Conservation (phyloP, 2,797 vertebrate species). For the Oreochromis mossambicus region DNA sequence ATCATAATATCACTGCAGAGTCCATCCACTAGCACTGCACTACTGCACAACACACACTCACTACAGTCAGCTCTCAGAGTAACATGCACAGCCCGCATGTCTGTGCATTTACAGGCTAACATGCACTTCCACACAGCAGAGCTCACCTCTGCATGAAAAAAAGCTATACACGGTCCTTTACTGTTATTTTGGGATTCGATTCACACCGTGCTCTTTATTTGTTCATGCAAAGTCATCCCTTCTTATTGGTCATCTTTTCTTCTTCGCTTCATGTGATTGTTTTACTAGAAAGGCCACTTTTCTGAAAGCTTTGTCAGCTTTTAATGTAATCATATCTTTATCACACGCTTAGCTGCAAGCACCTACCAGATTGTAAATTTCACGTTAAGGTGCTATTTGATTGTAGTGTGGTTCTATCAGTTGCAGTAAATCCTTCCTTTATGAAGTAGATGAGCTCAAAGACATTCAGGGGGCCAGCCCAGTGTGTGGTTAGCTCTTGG, state of each 20-base stretch:
- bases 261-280: background rate
- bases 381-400: background rate
- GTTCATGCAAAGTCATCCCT: background rate
- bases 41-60: constrained; percentile 26
- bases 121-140: background rate
- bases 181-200: background rate
- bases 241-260: too few species aligned
- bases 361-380: background rate
- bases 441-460: background rate
- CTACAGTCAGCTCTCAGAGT: constrained; percentile 13
- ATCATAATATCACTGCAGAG: constrained; percentile 88
- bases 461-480: background rate
- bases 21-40: constrained; percentile 57
- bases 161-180: background rate
- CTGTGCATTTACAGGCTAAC: background rate
- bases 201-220: background rate
- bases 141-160: background rate
- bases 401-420: background rate
- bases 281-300: background rate
- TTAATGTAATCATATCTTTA: background rate
- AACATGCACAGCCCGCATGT: constrained; percentile 9
- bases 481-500: background rate
- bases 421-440: background rate
- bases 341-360: background rate
- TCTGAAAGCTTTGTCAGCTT: background rate